Base-by-base conservation (phyloP, 2,888 invertebrate species). In the Chorisops tibialis region DNA sequence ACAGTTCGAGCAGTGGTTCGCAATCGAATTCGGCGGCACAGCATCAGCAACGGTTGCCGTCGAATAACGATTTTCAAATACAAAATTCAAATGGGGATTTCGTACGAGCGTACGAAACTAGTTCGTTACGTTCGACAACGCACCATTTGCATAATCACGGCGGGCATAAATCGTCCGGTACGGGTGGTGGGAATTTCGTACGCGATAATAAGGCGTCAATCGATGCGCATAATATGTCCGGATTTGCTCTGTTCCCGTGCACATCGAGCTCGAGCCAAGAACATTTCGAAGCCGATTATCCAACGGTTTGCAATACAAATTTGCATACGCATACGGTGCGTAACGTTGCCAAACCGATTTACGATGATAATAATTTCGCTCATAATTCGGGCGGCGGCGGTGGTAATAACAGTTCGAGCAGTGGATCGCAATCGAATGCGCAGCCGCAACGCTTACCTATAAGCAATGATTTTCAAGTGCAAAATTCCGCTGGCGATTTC, bases 261-360 rank as follows among this genome's bases (percentile, higher is more conserved):
- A 88, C 89, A 1, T 88, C 88, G 11, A 89, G 88, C 43, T 89
- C 89, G n/a, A 89, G 89, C 63, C 90, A 90, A 69, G 90, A 90
- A 66, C 89, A 91, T 73, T 89, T 89, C 71, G 88, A 88, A 68
- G 88, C 90, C 5, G 86, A 89, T 67, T 93, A 91, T 73, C 92
- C 92, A 4, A 89, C 91, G 11, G 88, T 92, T 68, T 92, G 92
- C 73, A 90, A 88, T 71, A 88, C 91, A 4, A 93, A 92, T 71
- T 89, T 91, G 9, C 91, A 91, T 67, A 84, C 91, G 11, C 86
- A 91, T 69, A 92, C 91, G 49, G 89, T 91, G 1, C 80, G 89
- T 74, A 82, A 88, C 64, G 87, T 88, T 6, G 88, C 88, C 0
- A 89, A 88, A 72, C 86, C 88, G 37, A 87, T 89, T 49, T 89